phyloP scores from a whole-genome alignment of 2,113 vertebrate genomes.

The Phycodurus eques region DNA sequence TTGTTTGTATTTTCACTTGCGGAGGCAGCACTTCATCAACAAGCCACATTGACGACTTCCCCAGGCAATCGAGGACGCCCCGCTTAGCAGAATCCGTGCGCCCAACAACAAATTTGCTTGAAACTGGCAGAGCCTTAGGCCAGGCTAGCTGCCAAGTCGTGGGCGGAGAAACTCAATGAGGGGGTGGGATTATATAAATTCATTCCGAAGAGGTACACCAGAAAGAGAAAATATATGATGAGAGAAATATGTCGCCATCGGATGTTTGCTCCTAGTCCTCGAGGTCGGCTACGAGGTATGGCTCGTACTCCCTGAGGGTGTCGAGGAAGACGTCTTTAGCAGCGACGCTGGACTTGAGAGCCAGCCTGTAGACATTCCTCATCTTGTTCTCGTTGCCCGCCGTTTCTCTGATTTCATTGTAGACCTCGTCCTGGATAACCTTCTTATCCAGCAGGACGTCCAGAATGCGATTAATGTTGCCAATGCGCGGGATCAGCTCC shows the following conservation, averaged over 20 bases:
- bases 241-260: no score
- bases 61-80: background rate
- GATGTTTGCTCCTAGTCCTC: background rate
- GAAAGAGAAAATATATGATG: background rate
- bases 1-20: background rate
- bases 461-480: conserved; percentile 21
- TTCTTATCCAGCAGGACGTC: conserved; percentile 19
- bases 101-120: background rate
- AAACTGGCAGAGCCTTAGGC: background rate
- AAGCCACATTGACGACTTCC: background rate
- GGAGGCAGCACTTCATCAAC: background rate
- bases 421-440: background rate
- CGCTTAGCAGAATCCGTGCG: background rate
- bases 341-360: accelerated
- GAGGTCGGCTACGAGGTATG: conserved; percentile 22
- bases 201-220: background rate
- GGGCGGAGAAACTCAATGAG: background rate
- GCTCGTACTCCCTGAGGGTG: background rate
- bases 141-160: background rate
- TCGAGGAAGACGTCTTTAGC: conserved; percentile 24
- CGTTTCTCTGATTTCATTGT: background rate
- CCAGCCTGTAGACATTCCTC: background rate
- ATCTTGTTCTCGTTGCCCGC: accelerated
- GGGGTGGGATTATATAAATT: background rate
- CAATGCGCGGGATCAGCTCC: conserved; percentile 24